Conservation (phyloP, 1,140 invertebrate species). For the Bombus difficillimus region DNA sequence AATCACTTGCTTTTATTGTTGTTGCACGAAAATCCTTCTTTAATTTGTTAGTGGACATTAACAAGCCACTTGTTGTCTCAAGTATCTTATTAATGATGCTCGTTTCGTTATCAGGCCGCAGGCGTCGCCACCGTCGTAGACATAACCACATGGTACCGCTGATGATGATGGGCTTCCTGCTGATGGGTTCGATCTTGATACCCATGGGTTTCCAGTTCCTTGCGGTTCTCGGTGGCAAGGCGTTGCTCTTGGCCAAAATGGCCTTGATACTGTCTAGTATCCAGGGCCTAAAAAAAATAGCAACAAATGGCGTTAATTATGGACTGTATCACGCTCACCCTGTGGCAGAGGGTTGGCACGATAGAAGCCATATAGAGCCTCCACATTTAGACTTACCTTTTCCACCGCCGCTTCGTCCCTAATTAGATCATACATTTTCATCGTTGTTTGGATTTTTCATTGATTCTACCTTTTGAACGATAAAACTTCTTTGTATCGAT, state of each 20-base stretch:
- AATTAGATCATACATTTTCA: neutral
- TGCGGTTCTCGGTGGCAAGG: constrained; percentile 90
- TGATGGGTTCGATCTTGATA: constrained; percentile 87
- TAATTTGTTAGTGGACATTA: neutral
- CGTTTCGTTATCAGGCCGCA: constrained; percentile 77
- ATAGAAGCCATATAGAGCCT: constrained; percentile 71
- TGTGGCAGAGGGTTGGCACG: constrained; percentile 72
- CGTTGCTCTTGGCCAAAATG: constrained; percentile 89
- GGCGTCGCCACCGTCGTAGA: constrained; percentile 83
- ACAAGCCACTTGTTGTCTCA: neutral
- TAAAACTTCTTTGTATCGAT: no score
- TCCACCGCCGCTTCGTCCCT: neutral
- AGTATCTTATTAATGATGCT: neutral
- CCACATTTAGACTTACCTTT: constrained; percentile 28
- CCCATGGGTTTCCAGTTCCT: constrained; percentile 91
- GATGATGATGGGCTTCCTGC: constrained; percentile 88
- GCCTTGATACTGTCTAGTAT: constrained; percentile 90
- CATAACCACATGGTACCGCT: constrained; percentile 86
- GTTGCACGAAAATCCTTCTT: no score
- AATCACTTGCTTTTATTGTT: no score
- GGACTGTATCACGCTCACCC: constrained; percentile 77
- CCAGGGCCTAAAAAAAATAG: constrained; percentile 87
- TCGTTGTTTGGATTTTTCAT: neutral
- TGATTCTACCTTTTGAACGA: no score
- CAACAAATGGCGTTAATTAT: constrained; percentile 80